Base-by-base conservation (phyloP, 64 coral and sea anemone species). In the Pocillopora damicornis region DNA sequence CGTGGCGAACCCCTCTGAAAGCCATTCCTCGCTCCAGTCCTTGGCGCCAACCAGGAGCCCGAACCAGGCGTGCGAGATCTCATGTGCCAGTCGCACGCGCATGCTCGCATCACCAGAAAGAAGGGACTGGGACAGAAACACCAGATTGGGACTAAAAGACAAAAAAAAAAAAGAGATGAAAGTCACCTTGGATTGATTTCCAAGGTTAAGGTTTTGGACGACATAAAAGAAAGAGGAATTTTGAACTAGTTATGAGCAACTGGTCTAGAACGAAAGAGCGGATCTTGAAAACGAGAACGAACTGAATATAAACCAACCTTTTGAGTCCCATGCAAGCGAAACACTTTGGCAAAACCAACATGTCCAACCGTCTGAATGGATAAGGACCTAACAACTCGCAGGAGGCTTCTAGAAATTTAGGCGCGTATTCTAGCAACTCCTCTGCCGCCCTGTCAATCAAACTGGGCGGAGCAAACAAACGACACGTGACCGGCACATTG, bases 291-390 rank as follows among this genome's bases (percentile, higher is more conserved):
- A 30, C 30, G 30, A 7, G 42, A 4, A 51, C 2, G 42, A 51
- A 17, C 22, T 6, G n/a, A 69, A 16, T 61, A 63, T 59, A 18
- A 11, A 88, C 72, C 2, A 64, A 95, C 97, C 93, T 99, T 76
- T 95, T 99, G 15, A 99, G 88, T 4, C 97, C 97, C 97, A 99
- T 99, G 61, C 97, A 99, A 38, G 97, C 97, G 69, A 99, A 99
- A 60, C 97, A 99, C 79, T 89, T 89, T 15, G 97, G 97, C 15
- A 99, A 86, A 16, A 99, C 77, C 22, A 99, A 83, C 18, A 99
- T 75, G 34, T 90, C 90, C 26, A 99, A 67, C 60, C 97, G 89
- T 79, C 60, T 89, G 73, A 99, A 99, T 14, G 97, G 97, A 89
- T 95, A 99, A 9, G 93, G 79, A 11, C 97, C 97, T 82, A 99